These are phyloP conservation scores for Coregonus sp. DNA, from an alignment of 2,797 vertebrate species.

Conservation along the genomic window DNA sequence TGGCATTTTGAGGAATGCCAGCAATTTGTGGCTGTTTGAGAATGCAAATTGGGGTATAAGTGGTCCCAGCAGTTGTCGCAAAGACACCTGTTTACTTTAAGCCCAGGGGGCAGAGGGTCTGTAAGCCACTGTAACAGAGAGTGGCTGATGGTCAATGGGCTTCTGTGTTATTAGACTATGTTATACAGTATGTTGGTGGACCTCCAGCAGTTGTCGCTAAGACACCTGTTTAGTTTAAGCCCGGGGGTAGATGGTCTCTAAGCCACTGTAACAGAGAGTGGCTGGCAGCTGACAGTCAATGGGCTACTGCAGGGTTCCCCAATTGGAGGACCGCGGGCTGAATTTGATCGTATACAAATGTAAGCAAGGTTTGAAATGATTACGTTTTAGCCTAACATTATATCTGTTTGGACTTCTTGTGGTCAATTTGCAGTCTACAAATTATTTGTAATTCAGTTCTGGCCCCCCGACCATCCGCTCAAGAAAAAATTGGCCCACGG, in stretches of 20 bases:
- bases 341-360: neutral
- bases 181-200: neutral
- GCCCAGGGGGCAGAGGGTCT: conserved; percentile 26
- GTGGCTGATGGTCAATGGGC: conserved; percentile 45
- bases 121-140: conserved; percentile 32
- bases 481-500: no score
- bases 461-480: no score
- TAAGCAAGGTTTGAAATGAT: no score
- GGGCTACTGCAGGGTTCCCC: conserved; percentile 11
- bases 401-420: no score
- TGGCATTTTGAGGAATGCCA: no score
- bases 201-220: conserved; percentile 1
- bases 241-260: conserved; percentile 34
- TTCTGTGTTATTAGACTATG: neutral
- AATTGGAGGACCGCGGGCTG: conserved; percentile 18
- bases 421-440: no score
- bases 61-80: neutral
- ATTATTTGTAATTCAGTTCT: no score
- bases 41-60: no score
- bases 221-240: conserved; percentile 17
- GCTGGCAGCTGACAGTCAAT: conserved; percentile 42
- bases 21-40: no score
- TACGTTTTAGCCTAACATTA: no score
- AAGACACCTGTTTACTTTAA: conserved; percentile 18
- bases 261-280: conserved; percentile 34